Evolutionary conservation across 2,888 invertebrate genomes (phyloP).

Genomic region (Meganola albula): DNA sequence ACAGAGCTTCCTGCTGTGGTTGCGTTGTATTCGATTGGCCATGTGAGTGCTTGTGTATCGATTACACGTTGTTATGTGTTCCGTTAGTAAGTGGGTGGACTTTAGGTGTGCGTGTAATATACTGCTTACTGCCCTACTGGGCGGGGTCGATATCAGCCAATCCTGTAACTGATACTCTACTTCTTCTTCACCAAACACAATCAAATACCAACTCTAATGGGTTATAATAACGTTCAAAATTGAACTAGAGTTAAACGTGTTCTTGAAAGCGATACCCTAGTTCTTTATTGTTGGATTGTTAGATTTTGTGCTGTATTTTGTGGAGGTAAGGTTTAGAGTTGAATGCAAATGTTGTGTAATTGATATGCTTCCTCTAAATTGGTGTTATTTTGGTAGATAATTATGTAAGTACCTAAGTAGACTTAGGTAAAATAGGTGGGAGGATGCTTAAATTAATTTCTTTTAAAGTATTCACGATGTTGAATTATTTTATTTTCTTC

Average conservation of each 20-base stretch:
- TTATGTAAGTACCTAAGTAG: no score
- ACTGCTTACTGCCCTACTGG: conserved; percentile 66
- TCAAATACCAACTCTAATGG: conserved; percentile 25
- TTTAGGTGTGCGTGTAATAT: conserved; percentile 65
- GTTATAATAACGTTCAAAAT: conserved; percentile 27
- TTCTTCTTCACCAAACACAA: conserved; percentile 48
- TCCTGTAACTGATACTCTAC: conserved; percentile 74
- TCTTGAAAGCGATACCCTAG: conserved; percentile 70
- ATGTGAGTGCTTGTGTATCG: conserved; percentile 42
- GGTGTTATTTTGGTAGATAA: no score
- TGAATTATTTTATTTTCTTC: no score
- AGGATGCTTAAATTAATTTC: no score
- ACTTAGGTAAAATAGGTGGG: no score
- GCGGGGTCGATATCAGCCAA: conserved; percentile 68
- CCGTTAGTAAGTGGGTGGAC: conserved; percentile 49
- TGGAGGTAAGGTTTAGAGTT: conserved; percentile 28
- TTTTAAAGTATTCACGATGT: no score
- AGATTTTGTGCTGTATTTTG: conserved; percentile 29
- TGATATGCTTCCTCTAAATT: conserved; percentile 56
- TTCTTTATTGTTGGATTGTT: conserved; percentile 38
- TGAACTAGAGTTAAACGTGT: conserved; percentile 10
- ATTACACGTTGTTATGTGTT: conserved; percentile 41
- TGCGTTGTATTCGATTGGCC: conserved; percentile 32
- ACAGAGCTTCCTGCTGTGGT: conserved; percentile 14
- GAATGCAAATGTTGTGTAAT: conserved; percentile 41